A percentile compares a stretch with the other conserved stretches of the same genome.
Conservation (phyloP, 2,797 vertebrate species). For the Sebastes vulpes region DNA sequence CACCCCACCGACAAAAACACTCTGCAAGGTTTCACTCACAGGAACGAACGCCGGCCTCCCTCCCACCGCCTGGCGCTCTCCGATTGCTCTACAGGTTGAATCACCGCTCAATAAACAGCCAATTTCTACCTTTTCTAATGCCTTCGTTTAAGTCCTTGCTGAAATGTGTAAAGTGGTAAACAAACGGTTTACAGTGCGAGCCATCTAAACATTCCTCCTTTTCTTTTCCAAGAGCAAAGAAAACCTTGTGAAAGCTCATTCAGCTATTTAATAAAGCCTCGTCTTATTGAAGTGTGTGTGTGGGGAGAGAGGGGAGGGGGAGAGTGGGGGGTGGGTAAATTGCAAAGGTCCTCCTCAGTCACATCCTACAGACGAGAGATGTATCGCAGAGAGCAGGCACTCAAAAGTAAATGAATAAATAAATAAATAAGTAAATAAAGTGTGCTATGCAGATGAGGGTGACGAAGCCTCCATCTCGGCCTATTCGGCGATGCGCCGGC, state of each 20-base stretch:
- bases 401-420: slow-evolving; percentile 77
- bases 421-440: slow-evolving; percentile 86
- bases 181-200: slow-evolving; percentile 21
- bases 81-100: slow-evolving; percentile 63
- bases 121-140: slow-evolving; percentile 22
- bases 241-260: slow-evolving; percentile 39
- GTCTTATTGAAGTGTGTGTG: slow-evolving; percentile 30
- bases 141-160: slow-evolving; percentile 8
- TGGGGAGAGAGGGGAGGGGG: not conserved
- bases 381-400: slow-evolving; percentile 74
- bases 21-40: slow-evolving; percentile 51
- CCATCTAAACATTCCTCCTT: slow-evolving; percentile 3
- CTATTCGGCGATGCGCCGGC: slow-evolving; percentile 89
- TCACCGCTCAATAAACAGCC: slow-evolving; percentile 32
- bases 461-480: slow-evolving; percentile 92
- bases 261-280: slow-evolving; percentile 51
- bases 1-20: slow-evolving; percentile 23
- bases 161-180: slow-evolving; percentile 29
- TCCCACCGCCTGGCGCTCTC: slow-evolving; percentile 45
- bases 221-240: not conserved
- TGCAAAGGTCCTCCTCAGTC: slow-evolving; percentile 78
- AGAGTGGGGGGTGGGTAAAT: slow-evolving; percentile 56
- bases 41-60: slow-evolving; percentile 12
- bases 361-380: slow-evolving; percentile 74
- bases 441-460: slow-evolving; percentile 95